Conservation (phyloP, 2,797 vertebrate species). For the Petrocephalus sullivani region DNA sequence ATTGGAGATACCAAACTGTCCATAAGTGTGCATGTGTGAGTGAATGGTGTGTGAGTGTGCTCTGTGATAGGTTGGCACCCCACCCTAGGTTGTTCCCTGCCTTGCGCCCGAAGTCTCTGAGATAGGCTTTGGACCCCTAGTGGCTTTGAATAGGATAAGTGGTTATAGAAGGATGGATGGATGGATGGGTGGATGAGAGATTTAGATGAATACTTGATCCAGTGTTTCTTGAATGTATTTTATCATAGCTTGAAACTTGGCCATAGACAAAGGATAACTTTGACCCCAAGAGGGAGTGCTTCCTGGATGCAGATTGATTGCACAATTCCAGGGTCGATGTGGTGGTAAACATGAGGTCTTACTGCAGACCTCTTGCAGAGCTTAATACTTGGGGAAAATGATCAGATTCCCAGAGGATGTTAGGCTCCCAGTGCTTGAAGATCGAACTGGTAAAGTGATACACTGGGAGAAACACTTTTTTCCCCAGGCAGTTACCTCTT, state of each 20-base stretch:
- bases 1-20: too few species aligned
- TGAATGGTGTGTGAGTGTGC: too few species aligned
- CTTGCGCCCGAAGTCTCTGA: too few species aligned
- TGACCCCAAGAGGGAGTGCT: neutral
- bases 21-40: too few species aligned
- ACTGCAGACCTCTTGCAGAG: neutral
- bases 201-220: neutral
- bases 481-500: neutral
- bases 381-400: neutral
- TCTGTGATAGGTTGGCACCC: too few species aligned
- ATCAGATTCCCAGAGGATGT: neutral
- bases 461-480: neutral
- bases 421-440: neutral
- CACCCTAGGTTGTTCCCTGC: too few species aligned
- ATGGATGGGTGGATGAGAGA: neutral
- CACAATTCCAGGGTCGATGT: neutral
- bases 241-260: neutral
- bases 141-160: too few species aligned
- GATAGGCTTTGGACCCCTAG: too few species aligned
- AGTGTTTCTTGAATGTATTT: neutral
- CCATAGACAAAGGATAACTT: neutral
- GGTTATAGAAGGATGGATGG: too few species aligned
- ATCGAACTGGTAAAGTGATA: constrained; percentile 2
- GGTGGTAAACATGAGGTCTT: neutral
- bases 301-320: neutral